Percentiles rank a stretch among this genome's conserved stretches.
Conservation (phyloP, 2,888 invertebrate genomes). For the Alcis repandata region DNA sequence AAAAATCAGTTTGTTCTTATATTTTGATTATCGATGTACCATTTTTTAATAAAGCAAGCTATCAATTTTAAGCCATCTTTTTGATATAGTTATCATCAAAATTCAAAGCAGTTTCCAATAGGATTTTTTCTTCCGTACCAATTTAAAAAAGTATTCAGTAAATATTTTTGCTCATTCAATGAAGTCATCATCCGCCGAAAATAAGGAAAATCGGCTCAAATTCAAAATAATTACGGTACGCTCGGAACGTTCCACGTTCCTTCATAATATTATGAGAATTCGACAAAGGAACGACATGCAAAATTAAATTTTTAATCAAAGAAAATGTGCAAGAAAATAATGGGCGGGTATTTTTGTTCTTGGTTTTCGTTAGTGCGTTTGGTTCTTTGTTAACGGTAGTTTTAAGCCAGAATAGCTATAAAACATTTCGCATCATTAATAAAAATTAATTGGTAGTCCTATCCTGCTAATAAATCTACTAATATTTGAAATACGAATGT, state of each 20-base stretch:
- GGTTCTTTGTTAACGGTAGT: too few relatives aligned
- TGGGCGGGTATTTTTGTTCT: neutral
- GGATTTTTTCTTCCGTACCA: conserved; percentile 1
- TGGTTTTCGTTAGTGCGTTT: neutral
- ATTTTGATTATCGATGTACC: too few relatives aligned
- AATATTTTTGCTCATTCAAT: conserved; percentile 36
- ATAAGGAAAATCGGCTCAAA: conserved; percentile 43
- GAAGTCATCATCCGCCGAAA: conserved; percentile 37
- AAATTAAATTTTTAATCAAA: conserved; percentile 37
- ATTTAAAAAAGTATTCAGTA: conserved; percentile 18
- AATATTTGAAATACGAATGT: too few relatives aligned
- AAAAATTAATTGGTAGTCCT: too few relatives aligned
- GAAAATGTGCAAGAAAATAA: conserved; percentile 26
- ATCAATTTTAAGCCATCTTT: too few relatives aligned
- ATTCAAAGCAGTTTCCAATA: too few relatives aligned
- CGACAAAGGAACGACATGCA: conserved; percentile 32
- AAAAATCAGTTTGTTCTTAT: too few relatives aligned
- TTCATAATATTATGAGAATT: conserved; percentile 42
- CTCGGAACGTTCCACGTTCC: conserved; percentile 35
- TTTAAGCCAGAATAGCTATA: too few relatives aligned
- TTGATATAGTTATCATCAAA: too few relatives aligned
- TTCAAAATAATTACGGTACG: conserved; percentile 41
- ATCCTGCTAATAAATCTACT: too few relatives aligned
- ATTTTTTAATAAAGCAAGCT: too few relatives aligned
- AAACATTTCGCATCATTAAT: too few relatives aligned